Conservation (phyloP, 1,140 invertebrate genomes). For the Drosophila carrolli region DNA sequence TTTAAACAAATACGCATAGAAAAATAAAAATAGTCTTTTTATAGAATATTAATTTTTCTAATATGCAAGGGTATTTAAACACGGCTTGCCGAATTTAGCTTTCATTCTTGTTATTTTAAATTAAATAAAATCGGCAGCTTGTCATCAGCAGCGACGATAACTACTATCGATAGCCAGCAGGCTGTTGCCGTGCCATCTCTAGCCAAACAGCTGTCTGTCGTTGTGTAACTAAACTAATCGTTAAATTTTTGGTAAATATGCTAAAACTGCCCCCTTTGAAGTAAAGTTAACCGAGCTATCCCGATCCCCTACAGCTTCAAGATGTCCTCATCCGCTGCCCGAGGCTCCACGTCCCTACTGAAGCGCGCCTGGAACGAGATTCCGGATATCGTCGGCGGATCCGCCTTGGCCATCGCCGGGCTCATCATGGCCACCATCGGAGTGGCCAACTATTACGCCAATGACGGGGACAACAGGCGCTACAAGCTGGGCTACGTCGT, state of each 20-base stretch:
- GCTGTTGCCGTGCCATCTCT: conserved; percentile 24
- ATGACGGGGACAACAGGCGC: conserved; percentile 88
- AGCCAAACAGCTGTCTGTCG: conserved; percentile 33
- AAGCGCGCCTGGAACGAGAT: conserved; percentile 88
- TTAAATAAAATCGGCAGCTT: no score
- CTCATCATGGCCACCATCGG: conserved; percentile 85
- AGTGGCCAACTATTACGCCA: conserved; percentile 85
- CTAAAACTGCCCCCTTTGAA: background rate
- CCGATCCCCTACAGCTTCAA: conserved; percentile 24
- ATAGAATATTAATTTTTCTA: no score
- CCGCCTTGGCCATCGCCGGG: conserved; percentile 85
- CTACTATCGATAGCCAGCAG: background rate
- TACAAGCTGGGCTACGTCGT: conserved; percentile 88
- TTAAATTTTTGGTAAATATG: conserved; percentile 56
- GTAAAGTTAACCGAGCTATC: background rate
- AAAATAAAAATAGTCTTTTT: no score
- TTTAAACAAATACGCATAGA: no score
- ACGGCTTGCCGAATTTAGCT: no score
- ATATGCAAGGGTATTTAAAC: no score
- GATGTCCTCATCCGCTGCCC: conserved; percentile 73
- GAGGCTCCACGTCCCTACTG: conserved; percentile 79
- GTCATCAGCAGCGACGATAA: background rate
- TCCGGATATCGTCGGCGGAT: conserved; percentile 87
- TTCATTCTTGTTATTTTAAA: no score
- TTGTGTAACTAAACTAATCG: conserved; percentile 60